Evolutionary conservation across 2,113 vertebrate genomes (phyloP).

Genomic region (Lophura nycthemera): DNA sequence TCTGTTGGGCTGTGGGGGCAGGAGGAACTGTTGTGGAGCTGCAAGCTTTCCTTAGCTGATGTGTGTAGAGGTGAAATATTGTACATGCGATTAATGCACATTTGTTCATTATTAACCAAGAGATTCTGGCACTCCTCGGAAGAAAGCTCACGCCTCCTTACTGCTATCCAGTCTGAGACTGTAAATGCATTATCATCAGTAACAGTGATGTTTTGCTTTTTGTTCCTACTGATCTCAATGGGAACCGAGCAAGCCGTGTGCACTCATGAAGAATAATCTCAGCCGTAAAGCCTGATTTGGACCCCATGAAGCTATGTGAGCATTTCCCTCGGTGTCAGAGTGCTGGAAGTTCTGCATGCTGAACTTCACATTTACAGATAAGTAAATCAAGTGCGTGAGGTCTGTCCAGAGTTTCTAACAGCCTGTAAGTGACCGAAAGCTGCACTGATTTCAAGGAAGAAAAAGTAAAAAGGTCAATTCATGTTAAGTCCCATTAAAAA

Average conservation of each 20-base stretch:
- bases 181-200: not conserved
- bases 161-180: not conserved
- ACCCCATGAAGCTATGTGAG: not conserved
- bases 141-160: not conserved
- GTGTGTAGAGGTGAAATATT: not conserved
- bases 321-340: not conserved
- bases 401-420: conserved; percentile 1
- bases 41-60: conserved; percentile 8
- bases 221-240: not conserved
- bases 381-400: not conserved
- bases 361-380: not conserved
- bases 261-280: not conserved
- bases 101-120: conserved; percentile 14
- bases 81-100: not conserved
- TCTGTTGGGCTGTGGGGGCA: not conserved
- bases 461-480: not conserved
- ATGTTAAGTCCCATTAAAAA: conserved; percentile 44
- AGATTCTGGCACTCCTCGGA: not conserved
- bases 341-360: not conserved
- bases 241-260: not conserved
- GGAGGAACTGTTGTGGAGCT: not conserved
- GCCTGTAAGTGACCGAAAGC: conserved; percentile 9
- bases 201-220: not conserved
- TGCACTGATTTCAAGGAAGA: not conserved
- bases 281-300: not conserved